These are phyloP conservation scores for Myopa testacea DNA, from an alignment of 2,888 invertebrate genomes.

Conservation along the genomic window DNA sequence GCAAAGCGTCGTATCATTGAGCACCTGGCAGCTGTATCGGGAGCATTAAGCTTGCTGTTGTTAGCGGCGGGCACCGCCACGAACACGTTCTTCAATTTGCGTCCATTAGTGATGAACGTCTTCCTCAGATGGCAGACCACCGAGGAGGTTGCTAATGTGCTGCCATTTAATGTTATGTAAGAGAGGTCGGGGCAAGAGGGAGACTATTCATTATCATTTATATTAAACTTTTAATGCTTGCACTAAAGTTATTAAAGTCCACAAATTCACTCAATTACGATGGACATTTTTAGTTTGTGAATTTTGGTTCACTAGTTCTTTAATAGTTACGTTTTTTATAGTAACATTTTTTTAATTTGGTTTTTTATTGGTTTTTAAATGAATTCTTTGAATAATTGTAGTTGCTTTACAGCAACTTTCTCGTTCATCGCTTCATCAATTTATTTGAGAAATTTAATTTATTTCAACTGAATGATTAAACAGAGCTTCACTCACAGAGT, in stretches of 20 bases:
- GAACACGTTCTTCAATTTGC: slow-evolving; percentile 54
- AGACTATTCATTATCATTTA: too few species aligned
- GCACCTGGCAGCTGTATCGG: slow-evolving; percentile 51
- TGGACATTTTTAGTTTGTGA: too few species aligned
- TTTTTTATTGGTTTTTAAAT: too few species aligned
- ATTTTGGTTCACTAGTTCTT: not conserved
- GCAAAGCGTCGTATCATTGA: slow-evolving; percentile 54
- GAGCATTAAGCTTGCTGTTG: slow-evolving; percentile 52
- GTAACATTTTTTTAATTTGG: not conserved
- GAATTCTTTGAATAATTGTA: too few species aligned
- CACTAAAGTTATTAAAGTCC: too few species aligned
- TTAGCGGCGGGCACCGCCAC: slow-evolving; percentile 56
- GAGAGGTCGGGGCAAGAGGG: slow-evolving; percentile 26
- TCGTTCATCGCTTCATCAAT: too few species aligned
- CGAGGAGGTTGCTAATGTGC: slow-evolving; percentile 48
- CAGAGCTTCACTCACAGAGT: too few species aligned
- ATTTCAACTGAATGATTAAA: too few species aligned
- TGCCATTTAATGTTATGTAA: slow-evolving; percentile 63
- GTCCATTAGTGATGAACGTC: slow-evolving; percentile 56
- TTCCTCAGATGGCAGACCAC: slow-evolving; percentile 49
- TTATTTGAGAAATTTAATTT: too few species aligned
- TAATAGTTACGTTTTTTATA: not conserved
- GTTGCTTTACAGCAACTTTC: too few species aligned
- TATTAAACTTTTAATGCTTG: too few species aligned
- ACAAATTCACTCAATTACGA: too few species aligned